Evolutionary conservation across 1,140 invertebrate genomes (phyloP).

Genomic region (Drosophila tani): DNA sequence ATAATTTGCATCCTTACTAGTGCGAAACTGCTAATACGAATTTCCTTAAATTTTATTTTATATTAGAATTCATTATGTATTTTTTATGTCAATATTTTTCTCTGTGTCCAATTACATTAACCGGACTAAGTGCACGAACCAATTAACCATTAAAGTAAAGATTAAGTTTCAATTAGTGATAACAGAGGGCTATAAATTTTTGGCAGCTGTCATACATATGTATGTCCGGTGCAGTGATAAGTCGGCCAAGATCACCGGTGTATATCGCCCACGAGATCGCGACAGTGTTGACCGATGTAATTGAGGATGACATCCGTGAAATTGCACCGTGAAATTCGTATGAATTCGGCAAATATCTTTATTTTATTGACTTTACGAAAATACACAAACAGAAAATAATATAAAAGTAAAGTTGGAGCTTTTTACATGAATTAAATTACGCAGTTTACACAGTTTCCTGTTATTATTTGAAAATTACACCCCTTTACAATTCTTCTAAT

Average conservation of each 20-base stretch:
- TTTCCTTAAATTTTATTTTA: no score
- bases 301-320: constrained; percentile 61
- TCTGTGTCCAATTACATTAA: neutral
- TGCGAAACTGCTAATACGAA: no score
- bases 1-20: neutral
- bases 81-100: neutral
- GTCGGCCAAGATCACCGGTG: constrained; percentile 51
- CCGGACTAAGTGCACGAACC: constrained; percentile 44
- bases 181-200: constrained; percentile 42
- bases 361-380: constrained; percentile 37
- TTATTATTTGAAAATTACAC: neutral
- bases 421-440: neutral
- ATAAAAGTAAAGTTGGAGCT: neutral
- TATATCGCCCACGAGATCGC: constrained; percentile 20
- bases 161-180: constrained; percentile 59
- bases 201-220: constrained; percentile 41
- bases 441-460: neutral
- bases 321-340: constrained; percentile 36
- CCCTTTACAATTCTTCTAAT: neutral
- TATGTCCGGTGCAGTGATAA: constrained; percentile 32
- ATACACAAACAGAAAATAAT: neutral
- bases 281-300: constrained; percentile 46
- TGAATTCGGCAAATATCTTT: constrained; percentile 29
- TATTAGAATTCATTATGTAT: no score
- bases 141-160: constrained; percentile 37